Evolutionary conservation across 2,113 vertebrate species (phyloP).

Genomic region (Ammospiza nelsoni): DNA sequence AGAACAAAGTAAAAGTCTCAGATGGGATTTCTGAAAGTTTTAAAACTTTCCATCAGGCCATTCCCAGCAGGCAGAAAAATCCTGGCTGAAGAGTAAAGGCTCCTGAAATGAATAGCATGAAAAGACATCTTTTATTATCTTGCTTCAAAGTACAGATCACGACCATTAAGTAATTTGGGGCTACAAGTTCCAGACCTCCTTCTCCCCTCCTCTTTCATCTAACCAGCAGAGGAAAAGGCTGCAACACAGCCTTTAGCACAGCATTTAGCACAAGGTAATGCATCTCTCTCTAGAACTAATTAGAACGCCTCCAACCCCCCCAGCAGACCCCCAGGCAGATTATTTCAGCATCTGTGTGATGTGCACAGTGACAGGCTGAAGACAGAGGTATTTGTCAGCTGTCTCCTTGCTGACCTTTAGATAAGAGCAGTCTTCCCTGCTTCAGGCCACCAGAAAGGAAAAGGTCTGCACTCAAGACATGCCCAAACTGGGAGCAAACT

Average conservation of each 20-base stretch:
- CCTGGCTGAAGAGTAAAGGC: conserved; percentile 50
- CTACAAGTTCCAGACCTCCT: conserved; percentile 49
- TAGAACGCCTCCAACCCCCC: neutral
- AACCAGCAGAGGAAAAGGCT: neutral
- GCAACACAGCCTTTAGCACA: neutral
- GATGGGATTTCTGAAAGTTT: conserved; percentile 48
- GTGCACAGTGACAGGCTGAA: neutral
- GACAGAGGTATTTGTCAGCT: neutral
- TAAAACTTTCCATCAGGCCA: conserved; percentile 14
- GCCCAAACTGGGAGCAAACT: neutral
- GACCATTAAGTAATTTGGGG: conserved; percentile 33
- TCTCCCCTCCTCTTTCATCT: neutral
- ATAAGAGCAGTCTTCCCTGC: neutral
- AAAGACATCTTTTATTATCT: conserved; percentile 42
- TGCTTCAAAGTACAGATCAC: conserved; percentile 51
- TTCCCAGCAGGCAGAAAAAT: conserved; percentile 48
- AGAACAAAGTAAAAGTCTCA: conserved; percentile 56
- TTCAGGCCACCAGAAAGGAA: neutral
- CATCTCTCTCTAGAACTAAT: neutral
- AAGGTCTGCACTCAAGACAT: neutral
- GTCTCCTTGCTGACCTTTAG: neutral
- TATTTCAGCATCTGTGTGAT: neutral
- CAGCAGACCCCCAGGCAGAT: neutral
- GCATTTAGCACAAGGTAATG: neutral
- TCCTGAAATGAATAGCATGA: conserved; percentile 44